Evolutionary conservation across 2,113 vertebrate species (phyloP).

Genomic region (Oncorhynchus kisutch): DNA sequence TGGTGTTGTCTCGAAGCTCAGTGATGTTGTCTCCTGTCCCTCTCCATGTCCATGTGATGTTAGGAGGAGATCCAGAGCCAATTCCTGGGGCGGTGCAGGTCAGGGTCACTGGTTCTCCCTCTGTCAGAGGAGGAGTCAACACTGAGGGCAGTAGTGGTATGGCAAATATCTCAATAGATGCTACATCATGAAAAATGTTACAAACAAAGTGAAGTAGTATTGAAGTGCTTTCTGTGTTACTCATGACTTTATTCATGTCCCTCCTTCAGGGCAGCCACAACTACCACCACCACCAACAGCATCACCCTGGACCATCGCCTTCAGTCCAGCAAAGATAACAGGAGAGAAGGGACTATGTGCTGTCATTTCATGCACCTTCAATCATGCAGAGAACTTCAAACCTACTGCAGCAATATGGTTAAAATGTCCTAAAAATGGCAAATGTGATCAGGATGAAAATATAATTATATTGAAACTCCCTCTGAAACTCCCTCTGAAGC

Average conservation of each 20-base stretch:
- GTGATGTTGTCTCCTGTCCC: conserved; percentile 1
- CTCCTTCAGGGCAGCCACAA: not conserved
- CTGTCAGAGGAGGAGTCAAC: conserved; percentile 26
- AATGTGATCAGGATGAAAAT: too few species aligned
- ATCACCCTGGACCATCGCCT: conserved; percentile 12
- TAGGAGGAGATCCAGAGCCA: conserved; percentile 42
- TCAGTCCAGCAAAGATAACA: conserved; percentile 10
- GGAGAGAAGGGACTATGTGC: conserved; percentile 52
- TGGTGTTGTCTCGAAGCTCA: conserved; percentile 1
- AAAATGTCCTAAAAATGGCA: rapidly evolving
- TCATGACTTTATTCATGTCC: not conserved
- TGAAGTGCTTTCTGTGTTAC: not conserved
- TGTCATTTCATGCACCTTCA: conserved; percentile 48
- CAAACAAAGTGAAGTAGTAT: not conserved
- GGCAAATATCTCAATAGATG: not conserved
- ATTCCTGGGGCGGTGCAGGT: conserved; percentile 51
- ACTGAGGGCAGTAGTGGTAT: too few species aligned
- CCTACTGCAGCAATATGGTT: conserved; percentile 31
- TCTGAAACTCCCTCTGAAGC: not conserved
- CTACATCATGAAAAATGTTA: not conserved
- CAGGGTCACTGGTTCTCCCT: conserved; percentile 37
- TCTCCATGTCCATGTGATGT: conserved; percentile 47
- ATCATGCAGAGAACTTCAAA: rapidly evolving
- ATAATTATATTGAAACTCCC: not conserved
- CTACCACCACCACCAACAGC: not conserved